Base-by-base conservation (phyloP, 2,888 invertebrate species). In the Phytoseiulus persimilis region DNA sequence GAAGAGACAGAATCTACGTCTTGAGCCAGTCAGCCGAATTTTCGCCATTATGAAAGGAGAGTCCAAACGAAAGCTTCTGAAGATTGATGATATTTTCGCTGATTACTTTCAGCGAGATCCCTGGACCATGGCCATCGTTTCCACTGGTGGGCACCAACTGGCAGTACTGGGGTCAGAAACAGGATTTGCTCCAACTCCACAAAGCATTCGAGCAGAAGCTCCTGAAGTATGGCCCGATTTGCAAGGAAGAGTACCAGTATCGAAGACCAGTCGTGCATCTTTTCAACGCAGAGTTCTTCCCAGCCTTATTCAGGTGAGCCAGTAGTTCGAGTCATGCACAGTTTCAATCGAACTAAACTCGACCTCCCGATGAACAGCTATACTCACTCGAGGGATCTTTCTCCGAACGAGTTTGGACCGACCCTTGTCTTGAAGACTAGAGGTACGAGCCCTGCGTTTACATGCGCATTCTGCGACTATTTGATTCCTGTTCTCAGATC, bases 81-180 rank as follows among this genome's bases (percentile, higher is more conserved):
- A 65, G 65, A 28, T 14, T 65, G 65, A 23, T 28, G 65, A 65
- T n/a, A 23, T 65, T 65, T 65, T 32, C 87, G 39, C 14, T 87
- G 32, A 39, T 39, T 39, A 39, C 39, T 39, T 87, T 32, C 87
- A 87, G 87, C 33, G 90, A 91, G 32, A 91, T 92, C 39, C 92
- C 92, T 0, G 92, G 92, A 65, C 92, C 92, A 0, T 90, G 90
- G 89, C 92, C 92, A n/a, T 92, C 92, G 6, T 83, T 92, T 11
- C 92, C 92, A 11, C 90, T 92, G 89, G 90, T 92, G 23, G 92
- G 92, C 3, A 92, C 92, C 28, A 90, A 90, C 31, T 92, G 92
- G 92, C 91, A 91, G 83, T 92, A 92, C 83, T 91, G 89, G 91
- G 90, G 90, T 83, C 91, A 91, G 46, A 90, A 90, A 31, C 92